Conservation (phyloP, 2,888 invertebrate genomes). For the Didymodactylos carnosus region DNA sequence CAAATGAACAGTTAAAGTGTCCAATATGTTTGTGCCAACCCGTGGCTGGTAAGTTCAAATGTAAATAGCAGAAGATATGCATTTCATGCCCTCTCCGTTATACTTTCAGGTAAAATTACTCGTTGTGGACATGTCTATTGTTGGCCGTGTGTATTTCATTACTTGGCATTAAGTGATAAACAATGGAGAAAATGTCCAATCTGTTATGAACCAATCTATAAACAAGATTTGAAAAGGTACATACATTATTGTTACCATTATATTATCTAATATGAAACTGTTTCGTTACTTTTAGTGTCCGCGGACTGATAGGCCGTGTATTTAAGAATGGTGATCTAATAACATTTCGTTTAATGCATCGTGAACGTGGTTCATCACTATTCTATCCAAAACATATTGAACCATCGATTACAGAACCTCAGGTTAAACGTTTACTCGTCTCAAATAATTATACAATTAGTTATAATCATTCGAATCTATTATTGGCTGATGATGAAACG, state of each 20-base stretch:
- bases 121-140: slow-evolving; percentile 86
- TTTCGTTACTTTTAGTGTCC: neutral
- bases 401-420: too few species aligned
- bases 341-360: slow-evolving; percentile 61
- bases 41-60: too few species aligned
- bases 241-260: too few species aligned
- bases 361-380: slow-evolving; percentile 45
- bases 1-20: slow-evolving; percentile 39
- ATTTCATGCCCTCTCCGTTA: too few species aligned
- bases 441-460: neutral
- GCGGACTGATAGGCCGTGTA: neutral
- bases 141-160: slow-evolving; percentile 82
- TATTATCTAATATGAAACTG: too few species aligned
- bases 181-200: slow-evolving; percentile 60
- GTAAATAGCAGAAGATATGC: too few species aligned
- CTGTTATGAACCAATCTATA: slow-evolving; percentile 61
- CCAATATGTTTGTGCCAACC: slow-evolving; percentile 77
- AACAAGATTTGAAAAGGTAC: slow-evolving; percentile 62
- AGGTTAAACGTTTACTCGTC: neutral
- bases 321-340: slow-evolving; percentile 47
- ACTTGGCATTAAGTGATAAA: slow-evolving; percentile 57
- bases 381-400: neutral
- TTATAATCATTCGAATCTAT: slow-evolving; percentile 3
- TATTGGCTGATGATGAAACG: slow-evolving; percentile 40
- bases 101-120: too few species aligned